Conservation (phyloP, 1,140 invertebrate species). For the Scaptodrosophila lebanonensis region DNA sequence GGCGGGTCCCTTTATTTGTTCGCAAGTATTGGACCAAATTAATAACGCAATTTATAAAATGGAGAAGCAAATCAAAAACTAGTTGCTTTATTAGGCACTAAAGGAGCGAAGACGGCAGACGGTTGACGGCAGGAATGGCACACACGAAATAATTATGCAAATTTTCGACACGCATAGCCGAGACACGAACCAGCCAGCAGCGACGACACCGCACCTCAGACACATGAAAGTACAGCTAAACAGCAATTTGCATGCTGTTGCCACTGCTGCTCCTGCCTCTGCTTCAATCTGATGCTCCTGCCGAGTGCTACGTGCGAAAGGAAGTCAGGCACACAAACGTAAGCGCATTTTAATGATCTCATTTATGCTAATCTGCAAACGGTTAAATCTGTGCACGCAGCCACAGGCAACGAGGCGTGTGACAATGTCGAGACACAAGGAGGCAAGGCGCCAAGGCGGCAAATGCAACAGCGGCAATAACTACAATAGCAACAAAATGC, state of each 20-base stretch:
- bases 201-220: conserved; percentile 8
- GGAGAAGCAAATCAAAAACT: conserved; percentile 11
- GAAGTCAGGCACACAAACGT: conserved; percentile 60
- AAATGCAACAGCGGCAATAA: conserved; percentile 10
- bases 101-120: conserved; percentile 33
- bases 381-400: conserved; percentile 67
- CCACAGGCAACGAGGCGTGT: conserved; percentile 31
- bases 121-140: no score
- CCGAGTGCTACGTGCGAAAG: conserved; percentile 57
- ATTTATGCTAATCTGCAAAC: conserved; percentile 73
- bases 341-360: conserved; percentile 75
- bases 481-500: conserved; percentile 31
- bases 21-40: no score
- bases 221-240: conserved; percentile 12
- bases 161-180: conserved; percentile 38
- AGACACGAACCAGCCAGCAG: conserved; percentile 40
- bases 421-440: conserved; percentile 3
- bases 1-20: no score
- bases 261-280: no score
- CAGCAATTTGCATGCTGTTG: conserved; percentile 56
- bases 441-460: conserved; percentile 5
- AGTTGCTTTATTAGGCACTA: conserved; percentile 43
- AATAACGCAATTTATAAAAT: no score
- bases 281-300: no score
- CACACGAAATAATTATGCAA: conserved; percentile 61